phyloP scores from a whole-genome alignment of 1,140 invertebrate genomes.

The Caligus rogercresseyi region DNA sequence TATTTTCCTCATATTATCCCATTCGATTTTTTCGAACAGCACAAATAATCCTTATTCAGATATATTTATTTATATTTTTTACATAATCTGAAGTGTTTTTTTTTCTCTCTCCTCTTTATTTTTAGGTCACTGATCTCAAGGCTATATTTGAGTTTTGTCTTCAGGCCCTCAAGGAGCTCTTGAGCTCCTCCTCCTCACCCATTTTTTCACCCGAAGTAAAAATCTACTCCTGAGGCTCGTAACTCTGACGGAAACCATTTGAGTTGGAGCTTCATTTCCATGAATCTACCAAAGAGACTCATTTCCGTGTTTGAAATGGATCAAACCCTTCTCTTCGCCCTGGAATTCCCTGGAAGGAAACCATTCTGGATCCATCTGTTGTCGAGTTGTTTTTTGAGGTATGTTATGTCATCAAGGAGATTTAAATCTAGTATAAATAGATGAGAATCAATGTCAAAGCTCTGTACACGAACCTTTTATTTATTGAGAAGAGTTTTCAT shows the following conservation, averaged over 20 bases:
- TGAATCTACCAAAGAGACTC: slow-evolving; percentile 43
- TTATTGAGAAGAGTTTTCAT: too few species aligned
- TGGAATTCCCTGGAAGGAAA: slow-evolving; percentile 46
- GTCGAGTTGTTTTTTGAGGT: slow-evolving; percentile 56
- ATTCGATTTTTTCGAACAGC: too few species aligned
- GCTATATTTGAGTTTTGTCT: slow-evolving; percentile 53
- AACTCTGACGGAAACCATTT: slow-evolving; percentile 51
- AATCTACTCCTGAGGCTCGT: slow-evolving; percentile 44
- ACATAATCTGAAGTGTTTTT: too few species aligned
- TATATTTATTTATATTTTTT: too few species aligned
- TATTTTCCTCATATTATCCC: too few species aligned
- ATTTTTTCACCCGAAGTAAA: slow-evolving; percentile 32
- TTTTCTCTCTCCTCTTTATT: slow-evolving; percentile 23
- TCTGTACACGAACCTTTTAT: too few species aligned
- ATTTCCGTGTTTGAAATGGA: slow-evolving; percentile 50
- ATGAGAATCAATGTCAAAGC: too few species aligned
- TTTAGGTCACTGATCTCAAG: slow-evolving; percentile 43
- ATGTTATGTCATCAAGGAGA: slow-evolving; percentile 23
- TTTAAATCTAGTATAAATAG: neutral
- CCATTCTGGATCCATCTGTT: slow-evolving; percentile 50
- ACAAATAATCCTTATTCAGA: too few species aligned
- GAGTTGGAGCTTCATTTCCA: slow-evolving; percentile 50
- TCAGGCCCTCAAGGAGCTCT: slow-evolving; percentile 38
- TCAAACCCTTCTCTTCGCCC: slow-evolving; percentile 43
- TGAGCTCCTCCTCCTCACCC: slow-evolving; percentile 34